These are phyloP conservation scores for Anguilla megastoma DNA, from an alignment of 2,797 vertebrate species.

Conservation along the genomic window DNA sequence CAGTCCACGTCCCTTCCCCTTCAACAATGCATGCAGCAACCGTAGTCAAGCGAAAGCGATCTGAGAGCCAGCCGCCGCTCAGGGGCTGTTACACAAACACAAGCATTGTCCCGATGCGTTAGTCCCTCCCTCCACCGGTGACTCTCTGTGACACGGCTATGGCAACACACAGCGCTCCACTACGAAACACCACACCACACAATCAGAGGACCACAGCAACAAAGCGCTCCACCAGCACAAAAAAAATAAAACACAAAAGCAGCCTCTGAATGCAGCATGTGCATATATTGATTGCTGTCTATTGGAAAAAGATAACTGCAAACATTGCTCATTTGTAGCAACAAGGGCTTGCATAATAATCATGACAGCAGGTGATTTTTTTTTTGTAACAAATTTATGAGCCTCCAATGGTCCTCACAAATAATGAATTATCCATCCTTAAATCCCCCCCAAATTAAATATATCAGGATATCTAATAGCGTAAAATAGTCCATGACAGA, in stretches of 20 bases:
- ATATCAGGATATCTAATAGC: neutral
- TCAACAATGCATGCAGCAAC: constrained; percentile 66
- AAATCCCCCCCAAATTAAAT: neutral
- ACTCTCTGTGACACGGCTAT: constrained; percentile 63
- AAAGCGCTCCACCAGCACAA: constrained; percentile 32
- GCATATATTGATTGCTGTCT: constrained; percentile 50
- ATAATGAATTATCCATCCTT: neutral
- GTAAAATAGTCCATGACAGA: neutral
- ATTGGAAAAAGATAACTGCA: constrained; percentile 47
- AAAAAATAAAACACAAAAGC: neutral
- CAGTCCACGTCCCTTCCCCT: constrained; percentile 65
- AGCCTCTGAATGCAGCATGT: constrained; percentile 24
- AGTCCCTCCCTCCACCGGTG: constrained; percentile 75
- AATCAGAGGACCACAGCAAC: constrained; percentile 64
- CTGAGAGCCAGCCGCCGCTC: constrained; percentile 68
- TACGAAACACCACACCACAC: constrained; percentile 58
- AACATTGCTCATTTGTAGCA: constrained; percentile 36
- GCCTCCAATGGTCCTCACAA: neutral
- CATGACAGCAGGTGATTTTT: neutral
- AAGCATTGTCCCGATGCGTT: constrained; percentile 71
- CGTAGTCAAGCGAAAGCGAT: constrained; percentile 70
- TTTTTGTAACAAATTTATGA: neutral
- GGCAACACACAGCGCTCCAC: constrained; percentile 25
- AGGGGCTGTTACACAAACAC: constrained; percentile 79
- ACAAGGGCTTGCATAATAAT: constrained; percentile 22